Evolutionary conservation across 1,140 invertebrate genomes (phyloP).

Genomic region (Cotesia vestalis): DNA sequence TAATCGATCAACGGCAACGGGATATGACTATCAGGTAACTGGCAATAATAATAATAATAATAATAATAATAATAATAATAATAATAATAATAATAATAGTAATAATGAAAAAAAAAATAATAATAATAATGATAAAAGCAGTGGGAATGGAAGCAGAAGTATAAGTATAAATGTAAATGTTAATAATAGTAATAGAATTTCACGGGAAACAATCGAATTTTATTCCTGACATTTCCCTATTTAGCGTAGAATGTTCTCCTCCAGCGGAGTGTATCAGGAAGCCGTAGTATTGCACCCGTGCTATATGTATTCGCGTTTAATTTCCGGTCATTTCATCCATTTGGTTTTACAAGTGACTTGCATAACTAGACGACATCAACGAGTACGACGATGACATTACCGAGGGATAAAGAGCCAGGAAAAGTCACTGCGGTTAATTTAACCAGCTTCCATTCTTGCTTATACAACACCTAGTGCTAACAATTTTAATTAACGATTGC

Average conservation of each 20-base stretch:
- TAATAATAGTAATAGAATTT: slow-evolving; percentile 27
- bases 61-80: background rate
- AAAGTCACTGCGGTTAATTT: background rate
- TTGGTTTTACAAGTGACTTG: slow-evolving; percentile 32
- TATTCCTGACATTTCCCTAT: background rate
- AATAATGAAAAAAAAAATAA: too few relatives aligned
- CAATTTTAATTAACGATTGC: background rate
- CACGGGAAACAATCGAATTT: slow-evolving; percentile 14
- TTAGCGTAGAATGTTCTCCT: slow-evolving; percentile 32
- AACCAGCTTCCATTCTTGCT: slow-evolving; percentile 5
- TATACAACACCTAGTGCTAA: too few relatives aligned
- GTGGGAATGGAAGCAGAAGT: too few relatives aligned
- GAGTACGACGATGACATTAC: too few relatives aligned
- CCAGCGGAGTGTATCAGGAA: slow-evolving; percentile 33
- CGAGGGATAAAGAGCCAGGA: background rate
- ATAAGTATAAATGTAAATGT: slow-evolving; percentile 41
- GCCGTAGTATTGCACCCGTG: background rate
- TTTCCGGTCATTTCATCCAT: slow-evolving; percentile 36
- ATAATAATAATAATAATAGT: too few relatives aligned
- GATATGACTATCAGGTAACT: slow-evolving; percentile 64
- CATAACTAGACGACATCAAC: slow-evolving; percentile 29
- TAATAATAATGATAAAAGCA: too few relatives aligned
- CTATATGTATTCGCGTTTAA: slow-evolving; percentile 30
- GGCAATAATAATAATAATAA: slow-evolving; percentile 47
- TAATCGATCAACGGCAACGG: slow-evolving; percentile 61